phyloP scores from a whole-genome alignment of 2,888 invertebrate genomes.

The Panopea generosa region DNA sequence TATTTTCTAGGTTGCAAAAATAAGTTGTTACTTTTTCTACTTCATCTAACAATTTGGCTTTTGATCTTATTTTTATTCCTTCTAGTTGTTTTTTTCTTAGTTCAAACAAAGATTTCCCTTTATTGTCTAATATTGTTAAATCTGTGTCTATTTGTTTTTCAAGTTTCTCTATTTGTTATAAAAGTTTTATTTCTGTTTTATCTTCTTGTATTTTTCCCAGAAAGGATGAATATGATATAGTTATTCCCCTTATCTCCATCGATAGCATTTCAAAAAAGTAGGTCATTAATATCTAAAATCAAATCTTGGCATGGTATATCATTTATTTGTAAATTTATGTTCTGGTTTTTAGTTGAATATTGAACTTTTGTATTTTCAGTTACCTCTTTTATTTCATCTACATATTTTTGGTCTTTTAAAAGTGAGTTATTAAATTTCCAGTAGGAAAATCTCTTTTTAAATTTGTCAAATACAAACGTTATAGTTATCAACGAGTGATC shows the following conservation, averaged over 20 bases:
- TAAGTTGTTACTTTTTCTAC: neutral
- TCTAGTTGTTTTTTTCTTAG: neutral
- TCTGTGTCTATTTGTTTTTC: neutral
- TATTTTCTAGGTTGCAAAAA: neutral
- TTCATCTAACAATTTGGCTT: neutral
- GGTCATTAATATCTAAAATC: conserved; percentile 5
- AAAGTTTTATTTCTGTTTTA: neutral
- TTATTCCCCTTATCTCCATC: conserved; percentile 7
- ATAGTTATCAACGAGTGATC: neutral
- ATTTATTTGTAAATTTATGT: neutral
- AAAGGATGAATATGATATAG: conserved; percentile 4
- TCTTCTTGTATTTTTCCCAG: conserved; percentile 2
- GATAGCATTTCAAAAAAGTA: neutral
- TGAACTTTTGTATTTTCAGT: conserved; percentile 1
- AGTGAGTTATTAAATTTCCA: conserved; percentile 16
- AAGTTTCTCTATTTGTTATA: conserved; percentile 1
- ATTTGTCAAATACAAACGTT: neutral
- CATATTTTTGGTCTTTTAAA: neutral
- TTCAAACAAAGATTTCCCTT: neutral
- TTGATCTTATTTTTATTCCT: neutral
- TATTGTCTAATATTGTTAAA: neutral
- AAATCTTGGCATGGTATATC: neutral
- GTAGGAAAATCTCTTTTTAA: neutral
- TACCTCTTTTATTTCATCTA: neutral
- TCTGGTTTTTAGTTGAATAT: neutral